Conservation (phyloP, 2,888 invertebrate species). For the Drosophila macrospina region DNA sequence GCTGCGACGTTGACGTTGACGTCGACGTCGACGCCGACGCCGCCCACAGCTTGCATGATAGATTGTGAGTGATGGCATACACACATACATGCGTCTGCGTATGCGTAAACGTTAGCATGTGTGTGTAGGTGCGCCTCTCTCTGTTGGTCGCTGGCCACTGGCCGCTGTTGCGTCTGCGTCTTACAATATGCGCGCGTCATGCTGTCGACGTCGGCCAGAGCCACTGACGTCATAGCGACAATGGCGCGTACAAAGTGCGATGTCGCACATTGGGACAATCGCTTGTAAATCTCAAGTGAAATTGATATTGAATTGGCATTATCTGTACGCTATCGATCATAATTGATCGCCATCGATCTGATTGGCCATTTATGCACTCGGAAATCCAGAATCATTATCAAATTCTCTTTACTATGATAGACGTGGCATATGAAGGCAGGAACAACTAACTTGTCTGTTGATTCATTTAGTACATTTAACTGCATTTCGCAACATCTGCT, state of each 20-base stretch:
- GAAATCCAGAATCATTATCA: not conserved
- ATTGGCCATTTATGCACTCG: not conserved
- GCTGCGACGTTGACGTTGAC: slow-evolving; percentile 14
- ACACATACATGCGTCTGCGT: not conserved
- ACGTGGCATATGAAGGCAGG: slow-evolving; percentile 15
- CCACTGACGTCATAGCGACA: slow-evolving; percentile 59
- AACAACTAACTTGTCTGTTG: slow-evolving; percentile 2
- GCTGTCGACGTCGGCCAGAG: slow-evolving; percentile 35
- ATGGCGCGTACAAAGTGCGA: slow-evolving; percentile 48
- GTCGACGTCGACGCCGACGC: slow-evolving; percentile 36
- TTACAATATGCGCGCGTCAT: slow-evolving; percentile 43
- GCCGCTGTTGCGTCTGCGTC: slow-evolving; percentile 36
- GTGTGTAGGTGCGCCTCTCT: slow-evolving; percentile 33
- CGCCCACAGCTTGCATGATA: slow-evolving; percentile 48
- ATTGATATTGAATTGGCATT: slow-evolving; percentile 44
- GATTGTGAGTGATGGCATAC: slow-evolving; percentile 35
- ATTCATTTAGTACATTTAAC: slow-evolving; percentile 4
- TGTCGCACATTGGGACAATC: slow-evolving; percentile 38
- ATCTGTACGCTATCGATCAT: not conserved
- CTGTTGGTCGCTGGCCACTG: slow-evolving; percentile 19
- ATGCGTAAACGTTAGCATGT: not conserved
- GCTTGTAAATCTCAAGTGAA: slow-evolving; percentile 20
- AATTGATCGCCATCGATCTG: slow-evolving; percentile 39
- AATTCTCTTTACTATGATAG: not conserved
- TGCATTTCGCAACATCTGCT: slow-evolving; percentile 7